These are phyloP conservation scores for Amphipoea lucens DNA, from an alignment of 2,888 invertebrate genomes.

Conservation along the genomic window DNA sequence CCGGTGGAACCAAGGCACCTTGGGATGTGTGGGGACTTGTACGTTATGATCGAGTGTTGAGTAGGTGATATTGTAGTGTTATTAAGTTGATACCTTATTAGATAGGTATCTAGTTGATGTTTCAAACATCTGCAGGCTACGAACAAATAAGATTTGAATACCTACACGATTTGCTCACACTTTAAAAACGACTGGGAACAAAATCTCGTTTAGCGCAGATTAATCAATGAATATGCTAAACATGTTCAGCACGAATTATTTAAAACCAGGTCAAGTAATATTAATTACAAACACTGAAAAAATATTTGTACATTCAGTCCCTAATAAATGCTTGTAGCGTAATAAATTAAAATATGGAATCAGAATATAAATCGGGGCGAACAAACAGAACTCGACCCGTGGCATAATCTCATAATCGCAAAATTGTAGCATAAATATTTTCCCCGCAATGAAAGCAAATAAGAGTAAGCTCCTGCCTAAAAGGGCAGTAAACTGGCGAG, in stretches of 20 bases:
- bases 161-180: background rate
- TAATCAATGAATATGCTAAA: background rate
- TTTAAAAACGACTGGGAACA: background rate
- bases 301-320: slow-evolving; percentile 14
- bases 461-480: slow-evolving; percentile 22
- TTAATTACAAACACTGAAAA: slow-evolving; percentile 1
- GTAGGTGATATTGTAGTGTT: slow-evolving; percentile 1
- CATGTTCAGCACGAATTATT: slow-evolving; percentile 6
- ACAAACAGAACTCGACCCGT: slow-evolving; percentile 43
- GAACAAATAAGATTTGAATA: too few species aligned
- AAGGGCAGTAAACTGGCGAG: slow-evolving; percentile 31
- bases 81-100: background rate
- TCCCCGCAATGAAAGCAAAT: slow-evolving; percentile 49
- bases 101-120: background rate
- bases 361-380: slow-evolving; percentile 40
- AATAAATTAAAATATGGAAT: slow-evolving; percentile 38
- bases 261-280: slow-evolving; percentile 18
- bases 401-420: slow-evolving; percentile 47
- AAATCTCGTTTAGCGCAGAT: background rate
- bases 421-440: slow-evolving; percentile 47
- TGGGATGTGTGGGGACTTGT: background rate
- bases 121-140: background rate
- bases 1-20: slow-evolving; percentile 18
- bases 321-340: slow-evolving; percentile 22
- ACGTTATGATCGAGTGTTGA: slow-evolving; percentile 5